These are phyloP conservation scores for Agrenia bidenticulata DNA, from an alignment of 2,888 invertebrate genomes.

Conservation along the genomic window DNA sequence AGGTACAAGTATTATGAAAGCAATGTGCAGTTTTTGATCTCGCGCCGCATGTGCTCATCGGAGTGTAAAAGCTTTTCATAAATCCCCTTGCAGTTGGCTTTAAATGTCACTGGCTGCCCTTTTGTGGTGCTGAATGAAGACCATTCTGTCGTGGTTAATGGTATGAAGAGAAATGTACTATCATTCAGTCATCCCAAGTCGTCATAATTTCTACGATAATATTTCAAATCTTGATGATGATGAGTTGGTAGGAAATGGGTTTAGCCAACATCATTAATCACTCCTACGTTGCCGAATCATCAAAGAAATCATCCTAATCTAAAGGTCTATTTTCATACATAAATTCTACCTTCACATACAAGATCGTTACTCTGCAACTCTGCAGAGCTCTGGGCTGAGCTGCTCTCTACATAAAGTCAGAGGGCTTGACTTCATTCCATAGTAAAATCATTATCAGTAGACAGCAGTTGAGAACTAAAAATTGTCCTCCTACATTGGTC, in stretches of 20 bases:
- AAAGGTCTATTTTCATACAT: neutral
- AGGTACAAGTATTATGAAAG: no score
- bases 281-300: slow-evolving; percentile 31
- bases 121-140: slow-evolving; percentile 26
- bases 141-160: slow-evolving; percentile 20
- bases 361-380: no score
- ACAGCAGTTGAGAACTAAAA: no score
- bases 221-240: slow-evolving; percentile 42
- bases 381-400: no score
- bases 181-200: slow-evolving; percentile 22
- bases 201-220: slow-evolving; percentile 32
- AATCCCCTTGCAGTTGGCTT: slow-evolving; percentile 17
- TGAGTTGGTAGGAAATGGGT: slow-evolving; percentile 44
- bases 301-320: neutral
- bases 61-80: slow-evolving; percentile 35
- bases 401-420: no score
- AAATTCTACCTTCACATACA: neutral
- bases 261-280: slow-evolving; percentile 50
- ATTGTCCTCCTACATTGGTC: no score
- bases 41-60: slow-evolving; percentile 23
- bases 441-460: no score
- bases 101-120: slow-evolving; percentile 49
- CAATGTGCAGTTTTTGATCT: no score
- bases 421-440: no score
- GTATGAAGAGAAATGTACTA: slow-evolving; percentile 16